A percentile compares a stretch with the other conserved stretches of the same genome.
Conservation (phyloP, 2,797 vertebrate genomes). For the Rhinatrema bivittatum region DNA sequence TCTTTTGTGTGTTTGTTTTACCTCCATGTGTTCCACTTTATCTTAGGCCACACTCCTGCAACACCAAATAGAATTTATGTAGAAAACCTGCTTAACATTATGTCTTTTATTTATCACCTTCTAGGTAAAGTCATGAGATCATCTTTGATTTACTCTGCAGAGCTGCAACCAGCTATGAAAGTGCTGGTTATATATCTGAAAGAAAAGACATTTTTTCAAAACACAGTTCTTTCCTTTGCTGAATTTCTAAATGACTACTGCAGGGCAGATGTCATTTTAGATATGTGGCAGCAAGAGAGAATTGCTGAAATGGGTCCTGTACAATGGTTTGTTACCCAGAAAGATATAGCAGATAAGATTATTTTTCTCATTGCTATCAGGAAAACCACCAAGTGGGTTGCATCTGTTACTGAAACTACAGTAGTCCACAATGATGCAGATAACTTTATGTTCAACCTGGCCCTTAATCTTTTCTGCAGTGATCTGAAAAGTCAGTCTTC, state of each 20-base stretch:
- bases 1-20: too few species aligned
- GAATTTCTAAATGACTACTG: constrained; percentile 58
- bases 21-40: too few species aligned
- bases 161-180: constrained; percentile 10
- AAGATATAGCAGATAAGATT: constrained; percentile 46
- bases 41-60: too few species aligned
- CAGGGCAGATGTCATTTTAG: constrained; percentile 52
- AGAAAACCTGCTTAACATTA: too few species aligned
- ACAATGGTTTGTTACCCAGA: constrained; percentile 63
- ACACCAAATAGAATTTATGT: too few species aligned
- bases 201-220: constrained; percentile 54
- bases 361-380: constrained; percentile 51
- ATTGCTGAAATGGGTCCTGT: constrained; percentile 64
- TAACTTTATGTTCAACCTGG: constrained; percentile 59
- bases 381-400: not conserved
- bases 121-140: constrained; percentile 6
- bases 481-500: constrained; percentile 38
- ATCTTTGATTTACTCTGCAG: not conserved
- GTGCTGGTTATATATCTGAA: constrained; percentile 66
- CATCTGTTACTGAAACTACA: constrained; percentile 4
- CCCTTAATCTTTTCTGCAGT: constrained; percentile 63
- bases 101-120: not conserved
- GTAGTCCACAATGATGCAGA: constrained; percentile 31
- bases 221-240: constrained; percentile 54
- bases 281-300: constrained; percentile 64